Evolutionary conservation across 2,113 vertebrate genomes (phyloP), one percentile per base, ranked within the genome.

Genomic region (Podarcis cretensis): DNA sequence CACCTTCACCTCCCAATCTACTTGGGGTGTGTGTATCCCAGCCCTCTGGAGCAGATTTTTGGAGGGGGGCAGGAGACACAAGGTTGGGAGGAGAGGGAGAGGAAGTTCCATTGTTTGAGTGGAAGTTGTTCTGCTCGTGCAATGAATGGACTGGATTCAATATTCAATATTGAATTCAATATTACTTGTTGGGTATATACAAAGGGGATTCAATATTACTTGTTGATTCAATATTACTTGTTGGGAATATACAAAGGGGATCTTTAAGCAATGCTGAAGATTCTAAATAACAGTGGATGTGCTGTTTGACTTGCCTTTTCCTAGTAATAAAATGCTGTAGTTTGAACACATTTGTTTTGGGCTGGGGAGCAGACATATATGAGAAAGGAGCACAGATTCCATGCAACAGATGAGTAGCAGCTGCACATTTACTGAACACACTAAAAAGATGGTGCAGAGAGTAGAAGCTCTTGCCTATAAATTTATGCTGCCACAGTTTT

Each of bases 401-500:
- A 63, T 83, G 57, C 71, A 75, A 66, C 10, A 82, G 48, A 32
- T 68, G n/a, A 35, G 37, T n/a, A 76, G 66, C n/a, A 43, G 20
- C 7, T 27, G 40, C 21, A 27, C 30, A 68, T 83, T 75, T 54
- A 20, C 66, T 66, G 59, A 66, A 13, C 30, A 18, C 23, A 23
- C 35, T 2, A 13, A 76, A 83, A 43, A 27, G n/a, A 76, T 10
- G 13, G 6, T 32, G 59, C 32, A 7, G 4, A 57, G 14, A 25
- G 83, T 14, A 83, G 76, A 48, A 66, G n/a, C 16, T n/a, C 35
- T 87, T 16, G 1, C 78, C 81, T 88, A 69, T 9, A 87, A 18
- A 90, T 3, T 48, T 73, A 88, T 75, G 69, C 23, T 76, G 83
- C 66, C 63, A 1, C n/a, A 35, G 84, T 87, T 91, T 85, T 12